Conservation (phyloP, 2,797 vertebrate genomes). For the Merluccius polli region DNA sequence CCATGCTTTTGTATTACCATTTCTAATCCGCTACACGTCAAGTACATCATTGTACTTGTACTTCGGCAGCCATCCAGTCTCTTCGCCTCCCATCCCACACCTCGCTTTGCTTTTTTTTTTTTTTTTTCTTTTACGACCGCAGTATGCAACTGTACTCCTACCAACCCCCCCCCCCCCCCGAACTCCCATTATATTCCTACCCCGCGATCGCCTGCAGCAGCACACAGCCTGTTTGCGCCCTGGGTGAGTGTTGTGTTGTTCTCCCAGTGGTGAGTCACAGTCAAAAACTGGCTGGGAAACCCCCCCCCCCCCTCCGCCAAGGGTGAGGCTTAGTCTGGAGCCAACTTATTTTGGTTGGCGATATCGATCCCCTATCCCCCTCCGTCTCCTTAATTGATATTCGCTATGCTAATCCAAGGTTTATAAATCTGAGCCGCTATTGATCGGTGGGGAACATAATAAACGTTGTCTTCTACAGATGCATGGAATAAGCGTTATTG, state of each 20-base stretch:
- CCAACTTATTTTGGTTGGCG: conserved; percentile 86
- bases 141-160: conserved; percentile 6
- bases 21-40: conserved; percentile 31
- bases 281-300: conserved; percentile 49
- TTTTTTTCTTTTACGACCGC: too few species aligned
- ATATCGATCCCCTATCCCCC: conserved; percentile 78
- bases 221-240: conserved; percentile 34
- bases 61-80: conserved; percentile 32
- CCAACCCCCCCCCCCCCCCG: conserved; percentile 21
- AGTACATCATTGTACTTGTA: conserved; percentile 38
- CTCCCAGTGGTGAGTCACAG: conserved; percentile 57
- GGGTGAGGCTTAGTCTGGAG: conserved; percentile 77
- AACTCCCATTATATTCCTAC: conserved; percentile 26
- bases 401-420: conserved; percentile 89
- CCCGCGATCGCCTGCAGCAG: neutral
- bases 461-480: conserved; percentile 77
- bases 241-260: conserved; percentile 46
- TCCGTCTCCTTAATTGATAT: conserved; percentile 85
- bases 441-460: conserved; percentile 86
- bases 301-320: conserved; percentile 32
- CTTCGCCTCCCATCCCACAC: conserved; percentile 7
- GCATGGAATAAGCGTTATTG: conserved; percentile 90
- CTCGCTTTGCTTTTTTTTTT: neutral
- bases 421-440: conserved; percentile 90
- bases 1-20: neutral